Evolutionary conservation across 2,113 vertebrate species (phyloP), one percentile per base, ranked within the genome.

Genomic region (Hippocampus abdominalis): DNA sequence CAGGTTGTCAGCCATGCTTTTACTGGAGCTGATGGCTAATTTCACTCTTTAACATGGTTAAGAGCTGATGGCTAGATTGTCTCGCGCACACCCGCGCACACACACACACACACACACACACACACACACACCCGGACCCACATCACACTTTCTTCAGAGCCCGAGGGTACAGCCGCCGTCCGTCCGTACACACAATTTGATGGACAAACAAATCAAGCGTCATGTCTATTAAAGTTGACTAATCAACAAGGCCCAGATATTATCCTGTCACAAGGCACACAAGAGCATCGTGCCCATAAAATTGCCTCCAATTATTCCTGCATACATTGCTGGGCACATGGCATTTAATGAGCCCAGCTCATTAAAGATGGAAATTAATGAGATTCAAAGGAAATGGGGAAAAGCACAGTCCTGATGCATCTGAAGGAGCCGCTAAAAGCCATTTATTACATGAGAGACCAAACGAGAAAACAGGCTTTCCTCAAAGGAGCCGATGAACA

Each of bases 341-440:
- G 76, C 59, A 69, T 87, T 87, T 90, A 90, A 92, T 91, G 88
- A 91, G 86, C 83, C 74, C 6, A 77, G 84, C 87, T 91, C 90
- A 93, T 93, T 90, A 91, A 90, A 87, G 90, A 89, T 91, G 89
- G 87, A 91, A 91, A 91, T 91, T 73, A 88, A 88, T 80, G 83
- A 78, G 70, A 89, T 89, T 84, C 84, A 90, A 84, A 81, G 83
- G 77, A 90, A 92, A 89, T 78, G 63, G 81, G 80, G 75, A 78
- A 84, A 85, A 81, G 80, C 79, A 51, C 69, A 82, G 80, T 84
- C 73, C 70, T 79, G 81, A 86, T 88, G 85, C 73, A 87, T 90
- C 81, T 84, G 79, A 87, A 87, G 79, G 80, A 87, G 84, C 74
- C 73, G 83, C 89, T 91, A 87, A 90, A 91, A 91, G 89, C 78